Base-by-base conservation (phyloP, 1,140 invertebrate species). In the Cydia splendana region DNA sequence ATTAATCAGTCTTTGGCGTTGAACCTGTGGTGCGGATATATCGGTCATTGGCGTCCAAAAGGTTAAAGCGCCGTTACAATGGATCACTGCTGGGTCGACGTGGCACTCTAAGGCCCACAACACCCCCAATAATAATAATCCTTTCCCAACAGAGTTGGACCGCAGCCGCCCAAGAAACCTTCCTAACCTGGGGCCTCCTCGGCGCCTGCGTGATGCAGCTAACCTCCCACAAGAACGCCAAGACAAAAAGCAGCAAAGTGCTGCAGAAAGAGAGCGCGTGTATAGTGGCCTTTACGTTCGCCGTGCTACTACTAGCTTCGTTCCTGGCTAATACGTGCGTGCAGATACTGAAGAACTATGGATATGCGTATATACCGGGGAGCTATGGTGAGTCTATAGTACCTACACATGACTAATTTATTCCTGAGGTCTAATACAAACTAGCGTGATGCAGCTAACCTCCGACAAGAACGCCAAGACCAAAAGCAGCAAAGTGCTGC, bases 151-250 rank as follows among this genome's bases (percentile, higher is more conserved):
- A 97, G 95, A 96, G 96, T 79, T 98, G 98, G 98, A 94, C 97
- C 10, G 96, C 97, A 1, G 98, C 98, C 0, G 96, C 96, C 0
- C 95, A 97, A 86, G 98, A 98, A 93, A 96, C 96, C 1, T 98
- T 98, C 87, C 94, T 98, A 28, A 98, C 97, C 0, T 98, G 98
- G 98, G 97, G 97, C 10, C 87, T 98, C 0, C 92, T 98, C n/a
- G 97, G 97, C 0, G 96, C 97, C 2, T 97, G 97, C 69, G 94
- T 96, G 73, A 97, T 97, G 95, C 97, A 96, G 94, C 95, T 96
- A 79, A 95, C 96, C 81, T 97, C 97, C 82, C 95, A 96, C 87
- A 93, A 90, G 73, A 87, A 88, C 77, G 79, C 83, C 4, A 90
- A 88, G 73, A 95, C 96, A 88, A 95, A 96, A 84, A 95, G 93